Evolutionary conservation across 1,140 invertebrate genomes (phyloP).

Genomic region (Formica selysi): DNA sequence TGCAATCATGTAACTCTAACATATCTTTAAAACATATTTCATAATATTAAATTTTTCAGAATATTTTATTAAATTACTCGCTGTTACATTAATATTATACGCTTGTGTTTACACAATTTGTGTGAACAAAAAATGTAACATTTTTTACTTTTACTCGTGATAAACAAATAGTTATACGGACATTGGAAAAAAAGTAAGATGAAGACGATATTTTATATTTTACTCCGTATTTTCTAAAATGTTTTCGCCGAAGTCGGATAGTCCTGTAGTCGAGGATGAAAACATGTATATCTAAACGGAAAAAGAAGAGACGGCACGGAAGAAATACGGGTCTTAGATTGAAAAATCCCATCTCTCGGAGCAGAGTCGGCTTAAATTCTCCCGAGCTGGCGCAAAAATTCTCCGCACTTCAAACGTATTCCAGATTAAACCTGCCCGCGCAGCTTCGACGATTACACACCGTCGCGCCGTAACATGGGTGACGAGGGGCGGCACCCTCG

Average conservation of each 20-base stretch:
- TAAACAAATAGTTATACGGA: neutral
- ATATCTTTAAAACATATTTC: conserved; percentile 15
- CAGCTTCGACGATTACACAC: conserved; percentile 59
- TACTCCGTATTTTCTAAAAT: neutral
- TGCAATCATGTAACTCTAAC: conserved; percentile 24
- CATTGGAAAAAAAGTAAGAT: neutral
- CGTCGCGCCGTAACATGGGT: conserved; percentile 45
- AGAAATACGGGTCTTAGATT: conserved; percentile 34
- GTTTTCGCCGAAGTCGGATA: neutral
- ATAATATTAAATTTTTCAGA: conserved; percentile 18
- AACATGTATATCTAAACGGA: neutral
- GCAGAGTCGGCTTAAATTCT: conserved; percentile 19
- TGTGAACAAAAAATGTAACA: neutral
- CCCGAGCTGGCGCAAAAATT: conserved; percentile 38
- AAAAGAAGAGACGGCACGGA: conserved; percentile 7
- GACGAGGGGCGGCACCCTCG: conserved; percentile 61
- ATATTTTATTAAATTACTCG: neutral
- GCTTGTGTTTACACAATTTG: neutral
- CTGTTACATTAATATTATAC: neutral
- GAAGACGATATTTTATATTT: neutral
- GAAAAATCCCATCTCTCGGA: conserved; percentile 42
- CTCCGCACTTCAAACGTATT: conserved; percentile 50
- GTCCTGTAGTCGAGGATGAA: neutral
- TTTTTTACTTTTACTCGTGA: neutral
- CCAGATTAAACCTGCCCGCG: conserved; percentile 52